These are phyloP conservation scores for Caprella mutica DNA, from an alignment of 2,888 invertebrate genomes.

Conservation along the genomic window DNA sequence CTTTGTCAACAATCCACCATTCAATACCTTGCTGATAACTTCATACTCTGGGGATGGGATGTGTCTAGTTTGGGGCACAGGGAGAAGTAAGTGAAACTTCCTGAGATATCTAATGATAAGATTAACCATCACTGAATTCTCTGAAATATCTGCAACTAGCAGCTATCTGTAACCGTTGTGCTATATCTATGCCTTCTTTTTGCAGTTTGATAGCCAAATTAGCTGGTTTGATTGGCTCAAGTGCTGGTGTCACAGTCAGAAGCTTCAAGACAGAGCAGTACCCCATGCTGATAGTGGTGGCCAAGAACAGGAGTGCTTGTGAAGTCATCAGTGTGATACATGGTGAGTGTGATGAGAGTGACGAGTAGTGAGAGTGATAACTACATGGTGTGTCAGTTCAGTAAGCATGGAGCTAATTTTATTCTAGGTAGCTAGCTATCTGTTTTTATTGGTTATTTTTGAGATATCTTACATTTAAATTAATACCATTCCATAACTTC, in stretches of 20 bases:
- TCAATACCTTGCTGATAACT: slow-evolving; percentile 76
- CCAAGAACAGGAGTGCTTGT: slow-evolving; percentile 72
- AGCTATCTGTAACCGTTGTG: too few species aligned
- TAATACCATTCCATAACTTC: not conserved
- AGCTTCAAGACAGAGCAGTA: slow-evolving; percentile 74
- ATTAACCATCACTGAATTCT: not conserved
- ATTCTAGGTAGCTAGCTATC: not conserved
- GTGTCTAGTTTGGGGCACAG: slow-evolving; percentile 78
- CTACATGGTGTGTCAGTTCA: too few species aligned
- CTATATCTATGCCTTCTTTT: too few species aligned
- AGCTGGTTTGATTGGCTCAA: slow-evolving; percentile 62
- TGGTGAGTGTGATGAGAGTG: slow-evolving; percentile 36
- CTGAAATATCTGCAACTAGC: too few species aligned
- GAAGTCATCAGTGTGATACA: slow-evolving; percentile 45
- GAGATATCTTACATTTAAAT: not conserved
- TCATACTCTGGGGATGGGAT: slow-evolving; percentile 95
- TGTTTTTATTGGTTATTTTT: not conserved
- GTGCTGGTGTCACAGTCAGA: slow-evolving; percentile 68
- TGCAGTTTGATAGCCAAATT: slow-evolving; percentile 62
- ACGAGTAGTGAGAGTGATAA: too few species aligned
- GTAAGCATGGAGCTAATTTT: too few species aligned
- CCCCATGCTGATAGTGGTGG: slow-evolving; percentile 79
- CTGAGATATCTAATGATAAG: not conserved
- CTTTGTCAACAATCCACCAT: slow-evolving; percentile 83
- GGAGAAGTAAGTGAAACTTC: slow-evolving; percentile 50